Percentiles rank a stretch among this genome's conserved stretches.
These are phyloP conservation scores for Galbula dea DNA, from an alignment of 2,113 vertebrate species.

Conservation along the genomic window DNA sequence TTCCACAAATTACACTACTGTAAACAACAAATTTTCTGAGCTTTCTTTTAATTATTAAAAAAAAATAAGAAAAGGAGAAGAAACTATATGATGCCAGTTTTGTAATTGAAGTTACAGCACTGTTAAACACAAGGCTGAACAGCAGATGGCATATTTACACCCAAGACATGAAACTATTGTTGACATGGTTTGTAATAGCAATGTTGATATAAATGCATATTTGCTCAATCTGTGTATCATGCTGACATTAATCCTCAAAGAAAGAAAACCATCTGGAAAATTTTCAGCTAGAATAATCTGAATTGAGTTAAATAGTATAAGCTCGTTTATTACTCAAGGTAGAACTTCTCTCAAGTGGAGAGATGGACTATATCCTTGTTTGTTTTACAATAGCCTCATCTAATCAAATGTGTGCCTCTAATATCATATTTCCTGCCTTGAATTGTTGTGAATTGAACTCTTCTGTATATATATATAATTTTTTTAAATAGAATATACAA, in stretches of 20 bases:
- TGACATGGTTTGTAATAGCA: slow-evolving; percentile 36
- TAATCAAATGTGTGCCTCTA: not conserved
- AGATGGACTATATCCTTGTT: not conserved
- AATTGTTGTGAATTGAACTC: not conserved
- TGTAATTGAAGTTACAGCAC: not conserved
- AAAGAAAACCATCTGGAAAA: slow-evolving; percentile 42
- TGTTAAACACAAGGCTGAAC: slow-evolving; percentile 41
- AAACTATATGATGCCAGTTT: not conserved
- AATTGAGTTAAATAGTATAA: not conserved
- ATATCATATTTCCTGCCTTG: not conserved
- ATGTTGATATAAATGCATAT: slow-evolving; percentile 36
- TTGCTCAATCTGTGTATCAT: not conserved
- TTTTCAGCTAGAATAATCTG: not conserved
- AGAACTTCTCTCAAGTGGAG: not conserved
- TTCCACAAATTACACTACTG: not conserved
- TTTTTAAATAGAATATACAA: not conserved
- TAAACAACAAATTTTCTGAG: not conserved
- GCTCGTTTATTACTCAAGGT: not conserved
- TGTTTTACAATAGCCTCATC: not conserved
- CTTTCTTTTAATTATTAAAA: not conserved
- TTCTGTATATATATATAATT: not conserved
- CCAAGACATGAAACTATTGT: not conserved
- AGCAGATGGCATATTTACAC: slow-evolving; percentile 56
- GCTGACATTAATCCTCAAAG: slow-evolving; percentile 6
- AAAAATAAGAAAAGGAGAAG: not conserved